A percentile compares a stretch with the other conserved stretches of the same genome.
Conservation (phyloP, 2,888 invertebrate species). For the Electrophaes corylata region DNA sequence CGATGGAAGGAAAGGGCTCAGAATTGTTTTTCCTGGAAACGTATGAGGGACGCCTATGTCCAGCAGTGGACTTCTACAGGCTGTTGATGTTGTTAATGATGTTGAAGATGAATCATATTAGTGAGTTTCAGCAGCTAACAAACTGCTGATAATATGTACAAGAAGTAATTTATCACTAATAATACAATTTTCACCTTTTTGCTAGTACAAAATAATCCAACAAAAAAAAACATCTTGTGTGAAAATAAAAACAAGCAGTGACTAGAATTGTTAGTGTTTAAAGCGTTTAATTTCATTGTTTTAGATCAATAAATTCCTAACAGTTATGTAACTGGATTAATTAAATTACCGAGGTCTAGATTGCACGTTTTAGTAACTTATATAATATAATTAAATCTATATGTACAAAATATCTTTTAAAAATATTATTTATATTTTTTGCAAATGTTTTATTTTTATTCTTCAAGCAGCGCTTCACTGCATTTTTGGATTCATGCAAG, state of each 20-base stretch:
- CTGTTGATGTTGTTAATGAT: no score
- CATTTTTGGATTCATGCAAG: constrained; percentile 59
- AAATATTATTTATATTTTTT: constrained; percentile 76
- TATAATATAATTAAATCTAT: constrained; percentile 57
- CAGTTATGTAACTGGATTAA: constrained; percentile 60
- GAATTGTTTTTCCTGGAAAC: no score
- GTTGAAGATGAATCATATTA: no score
- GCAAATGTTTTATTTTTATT: constrained; percentile 59
- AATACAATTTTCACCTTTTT: background rate
- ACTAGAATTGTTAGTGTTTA: constrained; percentile 61
- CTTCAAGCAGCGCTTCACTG: constrained; percentile 57
- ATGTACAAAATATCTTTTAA: constrained; percentile 81
- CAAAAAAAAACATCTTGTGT: constrained; percentile 1
- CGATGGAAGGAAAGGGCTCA: no score
- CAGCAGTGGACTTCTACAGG: no score
- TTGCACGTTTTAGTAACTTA: constrained; percentile 72
- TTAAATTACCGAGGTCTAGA: constrained; percentile 70
- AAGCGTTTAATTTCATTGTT: constrained; percentile 50
- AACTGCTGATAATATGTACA: background rate
- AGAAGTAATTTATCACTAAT: background rate
- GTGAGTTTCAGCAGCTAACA: background rate
- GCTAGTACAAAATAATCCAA: background rate
- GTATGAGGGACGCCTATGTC: no score
- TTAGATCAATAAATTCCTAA: constrained; percentile 64
- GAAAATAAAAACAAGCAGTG: constrained; percentile 47